These are phyloP conservation scores for Pachliopta kotzebuea DNA, from an alignment of 2,888 invertebrate genomes.

Conservation along the genomic window DNA sequence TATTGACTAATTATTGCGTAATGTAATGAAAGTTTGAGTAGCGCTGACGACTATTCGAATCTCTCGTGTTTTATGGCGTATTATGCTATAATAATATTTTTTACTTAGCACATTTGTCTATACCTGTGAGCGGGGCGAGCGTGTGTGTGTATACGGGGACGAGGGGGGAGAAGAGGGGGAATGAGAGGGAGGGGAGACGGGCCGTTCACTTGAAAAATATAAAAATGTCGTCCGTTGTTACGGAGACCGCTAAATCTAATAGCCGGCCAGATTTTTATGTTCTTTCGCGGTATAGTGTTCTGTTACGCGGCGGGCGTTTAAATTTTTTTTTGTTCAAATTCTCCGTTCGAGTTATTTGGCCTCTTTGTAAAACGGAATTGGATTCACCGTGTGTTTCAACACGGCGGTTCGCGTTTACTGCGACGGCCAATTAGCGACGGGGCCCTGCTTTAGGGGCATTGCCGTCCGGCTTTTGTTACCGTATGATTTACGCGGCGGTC, in stretches of 20 bases:
- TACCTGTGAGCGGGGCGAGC: constrained; percentile 43
- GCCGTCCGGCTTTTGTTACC: constrained; percentile 63
- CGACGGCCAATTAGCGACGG: constrained; percentile 58
- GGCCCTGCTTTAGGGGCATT: constrained; percentile 44
- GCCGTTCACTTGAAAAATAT: constrained; percentile 40
- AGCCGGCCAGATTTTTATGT: constrained; percentile 63
- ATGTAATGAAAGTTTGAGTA: constrained; percentile 54
- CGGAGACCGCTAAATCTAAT: constrained; percentile 57
- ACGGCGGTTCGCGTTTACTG: constrained; percentile 50
- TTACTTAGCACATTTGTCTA: constrained; percentile 77
- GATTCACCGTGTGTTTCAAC: constrained; percentile 46
- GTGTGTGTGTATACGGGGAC: constrained; percentile 12
- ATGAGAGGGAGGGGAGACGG: constrained; percentile 33
- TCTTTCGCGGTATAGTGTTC: constrained; percentile 68
- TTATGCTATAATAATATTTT: constrained; percentile 78
- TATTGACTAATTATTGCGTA: not conserved
- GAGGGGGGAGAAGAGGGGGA: constrained; percentile 4
- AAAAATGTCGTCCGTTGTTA: constrained; percentile 62
- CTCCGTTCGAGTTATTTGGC: constrained; percentile 31
- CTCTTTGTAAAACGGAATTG: constrained; percentile 50
- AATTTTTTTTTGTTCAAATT: too few relatives aligned
- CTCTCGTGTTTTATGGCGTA: constrained; percentile 74
- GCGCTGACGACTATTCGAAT: constrained; percentile 43
- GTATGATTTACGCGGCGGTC: constrained; percentile 63
- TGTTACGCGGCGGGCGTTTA: constrained; percentile 52